Base-by-base conservation (phyloP, 2,888 invertebrate genomes). In the Girardia tigrina region DNA sequence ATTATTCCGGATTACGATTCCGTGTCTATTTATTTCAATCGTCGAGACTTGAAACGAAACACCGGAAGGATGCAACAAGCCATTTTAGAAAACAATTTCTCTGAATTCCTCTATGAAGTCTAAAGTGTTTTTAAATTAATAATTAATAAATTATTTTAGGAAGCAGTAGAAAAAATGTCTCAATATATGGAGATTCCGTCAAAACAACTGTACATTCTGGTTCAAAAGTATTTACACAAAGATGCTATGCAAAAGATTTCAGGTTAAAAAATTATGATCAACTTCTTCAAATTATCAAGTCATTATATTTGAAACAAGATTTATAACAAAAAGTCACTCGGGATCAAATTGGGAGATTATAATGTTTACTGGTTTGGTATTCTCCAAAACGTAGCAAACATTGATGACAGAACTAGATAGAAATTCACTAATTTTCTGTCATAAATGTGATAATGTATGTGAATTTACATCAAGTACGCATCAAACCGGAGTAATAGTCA, bases 191-290 rank as follows among this genome's bases (percentile, higher is more conserved):
- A 56, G 23, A 56, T 56, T 56, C 56, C 56, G 4, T n/a, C 56
- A n/a, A 56, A 56, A 56, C 56, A 56, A n/a, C 23, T 56, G 56
- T 56, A 56, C n/a, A 56, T 56, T 8, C 23, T 56, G n/a, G 56
- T 56, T 23, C n/a, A 23, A 56, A 56, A 56, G 23, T 56, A 56
- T n/a, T 56, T 56, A 16, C 56, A 56, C n/a, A 56, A 56, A 56
- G 56, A 56, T 23, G 56, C 56, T 8, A 56, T 56, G 56, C 20
- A 56, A 56, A 56, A n/a, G 23, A 56, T 56, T 8, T 4, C 56
- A 23, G 6, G 56, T 56, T n/a, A n/a, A n/a, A n/a, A n/a, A n/a
- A n/a, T n/a, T n/a, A n/a, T n/a, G n/a, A n/a, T n/a, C n/a, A n/a
- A n/a, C n/a, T n/a, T n/a, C n/a, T n/a, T n/a, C n/a, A n/a, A n/a